These are phyloP conservation scores for Teleiodes luculella DNA, from an alignment of 2,888 invertebrate species.

Conservation along the genomic window DNA sequence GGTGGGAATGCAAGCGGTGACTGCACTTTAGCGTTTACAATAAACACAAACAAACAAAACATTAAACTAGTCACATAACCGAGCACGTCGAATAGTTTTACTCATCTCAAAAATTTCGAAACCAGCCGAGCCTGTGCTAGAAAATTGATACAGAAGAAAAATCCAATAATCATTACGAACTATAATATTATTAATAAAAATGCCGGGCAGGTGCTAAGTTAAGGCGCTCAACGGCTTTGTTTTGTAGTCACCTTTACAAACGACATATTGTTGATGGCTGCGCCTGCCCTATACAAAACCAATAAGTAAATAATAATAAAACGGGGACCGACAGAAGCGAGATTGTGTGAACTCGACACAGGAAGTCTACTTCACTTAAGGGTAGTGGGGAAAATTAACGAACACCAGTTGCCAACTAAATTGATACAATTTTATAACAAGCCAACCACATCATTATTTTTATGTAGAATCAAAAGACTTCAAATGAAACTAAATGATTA, in stretches of 20 bases:
- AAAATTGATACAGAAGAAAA: constrained; percentile 6
- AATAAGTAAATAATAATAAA: constrained; percentile 73
- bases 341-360: constrained; percentile 61
- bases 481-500: neutral
- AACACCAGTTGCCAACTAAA: constrained; percentile 13
- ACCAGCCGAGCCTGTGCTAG: constrained; percentile 3
- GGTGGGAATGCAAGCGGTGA: constrained; percentile 76
- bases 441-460: neutral
- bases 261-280: constrained; percentile 73
- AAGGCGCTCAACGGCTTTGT: constrained; percentile 69
- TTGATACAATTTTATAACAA: constrained; percentile 7
- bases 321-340: constrained; percentile 58
- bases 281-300: constrained; percentile 66
- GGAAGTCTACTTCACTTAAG: constrained; percentile 64
- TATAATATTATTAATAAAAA: constrained; percentile 36
- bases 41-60: constrained; percentile 78
- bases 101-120: constrained; percentile 30
- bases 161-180: constrained; percentile 27
- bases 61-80: constrained; percentile 59
- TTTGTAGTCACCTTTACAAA: constrained; percentile 73
- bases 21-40: constrained; percentile 76
- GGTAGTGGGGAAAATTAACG: constrained; percentile 38
- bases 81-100: constrained; percentile 52
- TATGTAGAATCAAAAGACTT: constrained; percentile 5
- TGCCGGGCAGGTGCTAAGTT: constrained; percentile 65